Base-by-base conservation (phyloP, 2,888 invertebrate species). In the Crepidodera aurea region DNA sequence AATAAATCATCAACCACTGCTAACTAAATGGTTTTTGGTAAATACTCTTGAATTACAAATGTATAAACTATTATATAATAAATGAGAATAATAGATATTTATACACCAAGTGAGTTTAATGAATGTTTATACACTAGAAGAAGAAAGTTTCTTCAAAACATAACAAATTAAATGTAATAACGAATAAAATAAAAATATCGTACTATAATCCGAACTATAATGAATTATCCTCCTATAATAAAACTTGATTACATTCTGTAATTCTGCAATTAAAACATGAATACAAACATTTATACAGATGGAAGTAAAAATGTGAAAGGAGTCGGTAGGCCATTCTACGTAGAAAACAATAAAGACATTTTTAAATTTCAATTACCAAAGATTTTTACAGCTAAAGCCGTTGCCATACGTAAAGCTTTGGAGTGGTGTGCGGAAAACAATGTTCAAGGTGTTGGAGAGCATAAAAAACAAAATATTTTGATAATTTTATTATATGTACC, bases 321-420 rank as follows among this genome's bases (percentile, higher is more conserved):
- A 46, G 46, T 46, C 8, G 46, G 46, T 46, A 18, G 46, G 15
- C 8, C 46, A 1, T 46, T 16, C 40, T 40, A 16, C 12, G 13
- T 13, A 18, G 15, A 40, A 46, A 16, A 19, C 18, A 12, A 46
- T 7, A 19, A 46, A 10, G 22, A 46, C 6, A 46, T 18, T 19
- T 22, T 19, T 19, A 46, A 19, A 46, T 46, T 18, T 19, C 46
- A 46, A 19, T 19, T 25, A 15, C 40, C 25, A n/a, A 54, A 40
- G 25, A 42, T 54, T 42, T 42, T 40, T 27, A 54, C 54, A 10
- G 54, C 42, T 25, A 25, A 42, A 25, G 54, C 54, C 13, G 25
- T 54, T 10, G 54, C 54, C n/a, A 54, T 54, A 6, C 16, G n/a
- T 13, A 54, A 54, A 25, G 12, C 40, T 40, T 13, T 54, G 15